Evolutionary conservation across 2,888 invertebrate genomes (phyloP).

Genomic region (Uropetala carovei): DNA sequence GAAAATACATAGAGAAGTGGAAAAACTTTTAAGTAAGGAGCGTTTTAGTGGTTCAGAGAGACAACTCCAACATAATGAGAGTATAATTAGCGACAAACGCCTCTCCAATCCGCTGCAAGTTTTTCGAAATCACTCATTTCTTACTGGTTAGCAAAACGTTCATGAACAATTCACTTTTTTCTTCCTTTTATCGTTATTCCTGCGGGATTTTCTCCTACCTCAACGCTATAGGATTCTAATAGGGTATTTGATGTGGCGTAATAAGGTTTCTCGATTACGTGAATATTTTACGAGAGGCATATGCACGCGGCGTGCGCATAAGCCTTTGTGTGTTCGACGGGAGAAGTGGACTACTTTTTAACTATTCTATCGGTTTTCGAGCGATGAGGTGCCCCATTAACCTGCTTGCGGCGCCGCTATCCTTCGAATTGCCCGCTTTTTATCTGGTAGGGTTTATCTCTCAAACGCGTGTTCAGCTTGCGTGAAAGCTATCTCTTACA

Average conservation of each 20-base stretch:
- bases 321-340: not conserved
- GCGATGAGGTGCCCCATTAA: not conserved
- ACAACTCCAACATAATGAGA: too few species aligned
- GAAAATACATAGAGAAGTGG: too few species aligned
- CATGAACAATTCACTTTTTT: too few species aligned
- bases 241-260: too few species aligned
- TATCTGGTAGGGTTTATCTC: constrained; percentile 9
- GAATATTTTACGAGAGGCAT: not conserved
- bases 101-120: too few species aligned
- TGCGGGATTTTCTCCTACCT: not conserved
- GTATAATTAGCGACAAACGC: too few species aligned
- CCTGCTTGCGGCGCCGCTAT: constrained; percentile 1
- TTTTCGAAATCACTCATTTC: too few species aligned
- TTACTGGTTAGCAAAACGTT: too few species aligned
- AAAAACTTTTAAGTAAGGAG: too few species aligned
- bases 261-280: not conserved
- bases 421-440: constrained; percentile 32
- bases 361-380: not conserved
- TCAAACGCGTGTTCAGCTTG: constrained; percentile 20
- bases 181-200: too few species aligned
- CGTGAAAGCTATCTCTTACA: constrained; percentile 16
- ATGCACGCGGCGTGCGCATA: not conserved
- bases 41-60: too few species aligned
- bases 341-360: not conserved
- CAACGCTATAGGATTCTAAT: not conserved